phyloP scores from a whole-genome alignment of 2,888 invertebrate species.

The Eupithecia insigniata region DNA sequence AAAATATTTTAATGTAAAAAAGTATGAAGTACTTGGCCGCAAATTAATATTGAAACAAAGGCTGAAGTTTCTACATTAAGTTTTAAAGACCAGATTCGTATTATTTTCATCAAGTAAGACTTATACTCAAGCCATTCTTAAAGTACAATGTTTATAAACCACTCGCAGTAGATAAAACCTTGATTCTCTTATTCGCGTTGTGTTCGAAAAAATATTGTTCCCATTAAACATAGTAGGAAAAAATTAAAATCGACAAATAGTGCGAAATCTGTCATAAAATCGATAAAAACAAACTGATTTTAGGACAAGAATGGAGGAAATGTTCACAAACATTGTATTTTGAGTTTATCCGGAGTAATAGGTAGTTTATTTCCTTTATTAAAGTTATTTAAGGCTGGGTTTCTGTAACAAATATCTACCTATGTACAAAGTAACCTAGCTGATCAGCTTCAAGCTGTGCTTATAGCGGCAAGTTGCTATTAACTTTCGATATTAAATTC shows the following conservation, averaged over 20 bases:
- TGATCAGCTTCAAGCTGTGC: conserved; percentile 8
- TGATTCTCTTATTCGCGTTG: no score
- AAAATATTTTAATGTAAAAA: not conserved
- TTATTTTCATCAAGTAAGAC: not conserved
- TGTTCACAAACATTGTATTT: no score
- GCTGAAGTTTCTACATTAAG: not conserved
- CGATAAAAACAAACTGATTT: no score
- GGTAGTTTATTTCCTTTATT: not conserved
- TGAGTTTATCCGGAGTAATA: no score
- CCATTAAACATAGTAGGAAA: no score
- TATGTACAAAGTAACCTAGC: conserved; percentile 5
- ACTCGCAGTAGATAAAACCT: no score
- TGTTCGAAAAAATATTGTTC: no score
- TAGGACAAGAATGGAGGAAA: no score
- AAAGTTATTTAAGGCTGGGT: not conserved
- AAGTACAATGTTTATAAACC: no score
- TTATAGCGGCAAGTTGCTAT: conserved; percentile 59
- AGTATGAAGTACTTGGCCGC: not conserved
- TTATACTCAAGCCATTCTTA: not conserved
- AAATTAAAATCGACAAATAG: no score
- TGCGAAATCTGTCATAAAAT: no score
- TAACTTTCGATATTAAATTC: conserved; percentile 68
- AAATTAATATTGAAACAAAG: not conserved
- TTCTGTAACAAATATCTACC: not conserved
- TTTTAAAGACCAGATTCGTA: not conserved